A percentile compares a stretch with the other conserved stretches of the same genome.
phyloP scores from a whole-genome alignment of 2,113 vertebrate species.

The human (Homo sapiens) region GRCh38 chr5:135206501-135207000 shows the following conservation, averaged over 20 bases:
- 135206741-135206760: background rate
- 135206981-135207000: background rate
- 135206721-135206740: background rate
- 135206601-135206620: background rate
- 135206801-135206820: background rate
- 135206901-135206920: background rate
- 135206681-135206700: background rate
- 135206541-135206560: background rate
- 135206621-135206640: background rate
- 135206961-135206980: background rate
- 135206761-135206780: background rate
- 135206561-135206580: background rate
- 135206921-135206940: background rate
- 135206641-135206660: background rate
- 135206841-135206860: background rate
- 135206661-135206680: background rate
- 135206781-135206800: background rate
- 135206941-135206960: background rate
- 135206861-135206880: background rate
- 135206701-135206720: background rate
- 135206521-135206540: background rate
- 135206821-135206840: background rate
- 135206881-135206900: background rate
- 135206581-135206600: background rate
- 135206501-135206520: background rate